Conservation (phyloP, 2,113 vertebrate genomes). For the Nothobranchius furzeri region DNA sequence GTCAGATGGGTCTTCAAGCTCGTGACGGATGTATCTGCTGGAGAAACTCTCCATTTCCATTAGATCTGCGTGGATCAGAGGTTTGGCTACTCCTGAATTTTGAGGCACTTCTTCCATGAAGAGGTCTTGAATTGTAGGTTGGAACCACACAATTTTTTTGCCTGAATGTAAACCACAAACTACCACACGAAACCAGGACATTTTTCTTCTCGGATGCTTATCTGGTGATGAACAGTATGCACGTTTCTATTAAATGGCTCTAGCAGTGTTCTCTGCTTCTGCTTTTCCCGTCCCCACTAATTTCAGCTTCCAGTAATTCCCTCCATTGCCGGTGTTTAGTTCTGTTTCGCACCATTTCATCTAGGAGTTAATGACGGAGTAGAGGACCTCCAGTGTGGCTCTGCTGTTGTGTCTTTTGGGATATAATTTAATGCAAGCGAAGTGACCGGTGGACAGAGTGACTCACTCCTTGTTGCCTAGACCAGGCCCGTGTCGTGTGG, state of each 20-base stretch:
- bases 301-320: not conserved
- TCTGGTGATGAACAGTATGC: not conserved
- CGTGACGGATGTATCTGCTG: no score
- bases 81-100: not conserved
- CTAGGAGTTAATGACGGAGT: not conserved
- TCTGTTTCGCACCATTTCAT: constrained; percentile 7
- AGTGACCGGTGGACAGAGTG: constrained; percentile 43
- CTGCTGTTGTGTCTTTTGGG: constrained; percentile 11
- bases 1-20: no score
- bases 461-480: constrained; percentile 30
- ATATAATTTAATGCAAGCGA: constrained; percentile 22
- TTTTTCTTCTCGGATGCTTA: not conserved
- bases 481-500: constrained; percentile 25
- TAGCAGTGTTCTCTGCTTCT: not conserved
- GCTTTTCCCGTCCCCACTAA: not conserved
- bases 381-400: not conserved
- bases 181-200: not conserved
- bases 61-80: no score
- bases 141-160: not conserved
- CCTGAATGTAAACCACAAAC: not conserved
- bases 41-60: no score
- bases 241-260: constrained; percentile 14
- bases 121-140: not conserved
- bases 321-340: not conserved
- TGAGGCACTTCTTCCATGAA: constrained; percentile 22